These are phyloP conservation scores for Caenorhabditis latens DNA, from an alignment of 1,140 invertebrate genomes.

Conservation along the genomic window DNA sequence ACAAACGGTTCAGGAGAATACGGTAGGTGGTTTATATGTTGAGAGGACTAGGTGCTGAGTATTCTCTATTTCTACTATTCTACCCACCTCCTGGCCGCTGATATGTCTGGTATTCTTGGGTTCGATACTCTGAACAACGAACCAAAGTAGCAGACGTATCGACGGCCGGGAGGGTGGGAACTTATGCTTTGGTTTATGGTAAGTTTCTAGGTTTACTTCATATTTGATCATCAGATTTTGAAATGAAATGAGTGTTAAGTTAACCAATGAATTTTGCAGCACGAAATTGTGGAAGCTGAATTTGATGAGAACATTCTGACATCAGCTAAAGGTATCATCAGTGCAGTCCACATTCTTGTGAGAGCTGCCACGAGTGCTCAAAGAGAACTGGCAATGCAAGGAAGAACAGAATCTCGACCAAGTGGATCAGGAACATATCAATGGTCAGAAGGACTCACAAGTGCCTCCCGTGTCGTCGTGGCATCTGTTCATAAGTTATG, in stretches of 20 bases:
- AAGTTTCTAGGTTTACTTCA: background rate
- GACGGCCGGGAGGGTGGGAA: constrained; percentile 59
- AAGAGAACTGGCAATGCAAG: constrained; percentile 76
- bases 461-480: constrained; percentile 91
- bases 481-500: constrained; percentile 96
- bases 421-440: constrained; percentile 88
- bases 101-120: constrained; percentile 78
- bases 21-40: background rate
- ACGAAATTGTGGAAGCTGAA: constrained; percentile 91
- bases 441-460: constrained; percentile 97
- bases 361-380: constrained; percentile 96
- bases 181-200: background rate
- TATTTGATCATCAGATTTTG: too few relatives aligned
- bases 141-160: constrained; percentile 77
- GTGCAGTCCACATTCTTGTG: constrained; percentile 94
- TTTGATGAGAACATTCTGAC: constrained; percentile 98
- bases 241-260: background rate
- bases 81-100: constrained; percentile 66
- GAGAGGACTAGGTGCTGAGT: background rate
- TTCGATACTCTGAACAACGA: constrained; percentile 63
- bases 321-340: constrained; percentile 96
- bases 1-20: constrained; percentile 57
- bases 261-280: constrained; percentile 65
- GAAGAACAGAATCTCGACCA: constrained; percentile 39
- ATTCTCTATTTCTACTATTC: constrained; percentile 42